These are phyloP conservation scores for Sesamia inferens DNA, from an alignment of 2,888 invertebrate species.

Conservation along the genomic window DNA sequence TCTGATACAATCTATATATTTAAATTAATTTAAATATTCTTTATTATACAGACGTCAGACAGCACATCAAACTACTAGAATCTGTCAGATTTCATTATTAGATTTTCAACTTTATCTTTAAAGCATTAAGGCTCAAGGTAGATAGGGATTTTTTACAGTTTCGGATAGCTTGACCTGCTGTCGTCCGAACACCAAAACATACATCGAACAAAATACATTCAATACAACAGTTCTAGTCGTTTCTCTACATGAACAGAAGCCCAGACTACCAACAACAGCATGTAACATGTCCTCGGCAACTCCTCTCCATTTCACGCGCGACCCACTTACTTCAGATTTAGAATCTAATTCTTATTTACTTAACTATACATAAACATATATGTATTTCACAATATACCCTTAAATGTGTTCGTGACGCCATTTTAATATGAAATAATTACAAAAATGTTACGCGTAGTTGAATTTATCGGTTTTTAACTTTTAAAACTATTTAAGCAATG, in stretches of 20 bases:
- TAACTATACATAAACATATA: constrained; percentile 59
- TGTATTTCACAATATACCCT: constrained; percentile 60
- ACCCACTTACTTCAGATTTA: constrained; percentile 72
- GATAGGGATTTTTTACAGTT: no score
- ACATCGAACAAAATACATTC: no score
- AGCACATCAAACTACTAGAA: no score
- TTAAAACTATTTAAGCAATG: constrained; percentile 9
- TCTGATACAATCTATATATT: no score
- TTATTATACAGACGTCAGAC: no score
- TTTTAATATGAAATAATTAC: constrained; percentile 50
- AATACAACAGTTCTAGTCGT: background rate
- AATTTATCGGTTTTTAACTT: constrained; percentile 40
- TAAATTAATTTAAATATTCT: no score
- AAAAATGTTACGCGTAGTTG: constrained; percentile 47
- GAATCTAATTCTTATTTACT: constrained; percentile 69
- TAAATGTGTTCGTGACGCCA: constrained; percentile 48
- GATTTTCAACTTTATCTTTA: no score
- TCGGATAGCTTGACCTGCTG: no score
- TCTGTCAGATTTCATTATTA: no score
- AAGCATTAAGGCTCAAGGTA: no score
- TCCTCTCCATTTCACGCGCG: constrained; percentile 61
- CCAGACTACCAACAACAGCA: constrained; percentile 30
- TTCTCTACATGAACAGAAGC: background rate
- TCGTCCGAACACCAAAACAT: no score
- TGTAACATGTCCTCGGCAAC: constrained; percentile 68